These are phyloP conservation scores for Petrolisthes cinctipes DNA, from an alignment of 2,888 invertebrate genomes.

Conservation along the genomic window DNA sequence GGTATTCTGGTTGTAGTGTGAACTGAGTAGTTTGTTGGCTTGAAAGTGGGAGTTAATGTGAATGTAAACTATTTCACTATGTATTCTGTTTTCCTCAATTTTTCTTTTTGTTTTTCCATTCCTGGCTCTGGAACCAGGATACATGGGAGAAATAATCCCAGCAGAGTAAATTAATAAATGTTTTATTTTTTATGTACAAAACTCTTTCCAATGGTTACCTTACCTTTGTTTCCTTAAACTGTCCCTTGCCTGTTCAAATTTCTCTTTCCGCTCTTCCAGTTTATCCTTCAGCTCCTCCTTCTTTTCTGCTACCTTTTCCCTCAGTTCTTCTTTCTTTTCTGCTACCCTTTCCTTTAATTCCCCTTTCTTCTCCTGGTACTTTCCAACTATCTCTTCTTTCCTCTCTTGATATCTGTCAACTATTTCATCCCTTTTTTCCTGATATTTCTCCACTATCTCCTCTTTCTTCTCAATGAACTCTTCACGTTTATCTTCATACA, in stretches of 20 bases:
- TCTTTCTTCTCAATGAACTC: conserved; percentile 68
- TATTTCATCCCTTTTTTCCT: conserved; percentile 59
- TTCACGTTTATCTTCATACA: conserved; percentile 76
- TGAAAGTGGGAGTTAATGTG: no score
- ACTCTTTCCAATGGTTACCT: neutral
- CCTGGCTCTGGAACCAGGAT: no score
- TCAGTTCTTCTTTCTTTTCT: conserved; percentile 44
- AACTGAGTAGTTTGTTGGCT: no score
- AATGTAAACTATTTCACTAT: no score
- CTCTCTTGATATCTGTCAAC: conserved; percentile 55
- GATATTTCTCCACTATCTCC: conserved; percentile 67
- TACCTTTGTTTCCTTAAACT: conserved; percentile 13
- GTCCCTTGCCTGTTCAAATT: conserved; percentile 23
- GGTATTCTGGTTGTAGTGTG: no score
- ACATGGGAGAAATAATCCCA: no score
- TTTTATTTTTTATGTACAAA: no score
- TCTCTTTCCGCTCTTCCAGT: conserved; percentile 34
- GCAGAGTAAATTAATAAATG: no score
- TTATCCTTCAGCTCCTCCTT: conserved; percentile 43
- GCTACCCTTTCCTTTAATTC: conserved; percentile 38
- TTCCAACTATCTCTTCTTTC: conserved; percentile 48
- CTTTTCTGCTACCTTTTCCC: conserved; percentile 33
- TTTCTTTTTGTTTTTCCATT: no score
- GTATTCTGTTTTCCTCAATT: no score
- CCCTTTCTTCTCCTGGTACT: conserved; percentile 34